phyloP scores from a whole-genome alignment of 1,140 invertebrate genomes.

The Orchestia grillus region DNA sequence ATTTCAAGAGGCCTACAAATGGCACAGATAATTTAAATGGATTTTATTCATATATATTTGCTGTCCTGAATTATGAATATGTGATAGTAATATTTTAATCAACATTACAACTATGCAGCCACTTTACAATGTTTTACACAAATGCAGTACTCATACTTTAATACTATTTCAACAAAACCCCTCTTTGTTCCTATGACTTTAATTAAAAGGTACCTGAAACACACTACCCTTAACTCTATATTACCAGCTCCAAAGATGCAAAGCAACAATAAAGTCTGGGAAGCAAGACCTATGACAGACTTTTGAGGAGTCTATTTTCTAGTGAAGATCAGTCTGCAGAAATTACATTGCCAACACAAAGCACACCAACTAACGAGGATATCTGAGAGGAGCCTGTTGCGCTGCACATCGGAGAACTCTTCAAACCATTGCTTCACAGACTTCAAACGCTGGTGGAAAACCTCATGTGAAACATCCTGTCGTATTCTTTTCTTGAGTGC shows the following conservation, averaged over 20 bases:
- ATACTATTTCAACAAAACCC: not conserved
- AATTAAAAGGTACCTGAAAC: no score
- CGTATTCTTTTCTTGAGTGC: not conserved
- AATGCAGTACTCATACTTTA: not conserved
- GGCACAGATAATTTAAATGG: no score
- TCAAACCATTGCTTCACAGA: conserved; percentile 71
- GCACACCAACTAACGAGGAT: conserved; percentile 71
- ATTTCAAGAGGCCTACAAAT: not conserved
- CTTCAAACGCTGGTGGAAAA: conserved; percentile 65
- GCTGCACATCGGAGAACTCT: conserved; percentile 73
- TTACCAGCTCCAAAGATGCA: not conserved
- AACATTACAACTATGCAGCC: not conserved
- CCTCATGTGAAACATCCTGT: conserved; percentile 13
- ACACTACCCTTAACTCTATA: not conserved
- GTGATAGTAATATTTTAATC: not conserved
- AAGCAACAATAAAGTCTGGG: not conserved
- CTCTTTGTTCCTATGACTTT: not conserved
- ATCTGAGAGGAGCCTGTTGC: conserved; percentile 72
- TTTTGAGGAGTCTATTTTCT: not conserved
- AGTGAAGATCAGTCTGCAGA: not conserved
- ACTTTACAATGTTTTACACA: not conserved
- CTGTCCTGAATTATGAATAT: not conserved
- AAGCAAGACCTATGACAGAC: not conserved
- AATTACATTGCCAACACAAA: not conserved
- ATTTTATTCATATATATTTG: not conserved